Percentiles rank a stretch among this genome's conserved stretches.
Evolutionary conservation across 2,113 vertebrate species (phyloP).

Genomic region (Camelus bactrianus): DNA sequence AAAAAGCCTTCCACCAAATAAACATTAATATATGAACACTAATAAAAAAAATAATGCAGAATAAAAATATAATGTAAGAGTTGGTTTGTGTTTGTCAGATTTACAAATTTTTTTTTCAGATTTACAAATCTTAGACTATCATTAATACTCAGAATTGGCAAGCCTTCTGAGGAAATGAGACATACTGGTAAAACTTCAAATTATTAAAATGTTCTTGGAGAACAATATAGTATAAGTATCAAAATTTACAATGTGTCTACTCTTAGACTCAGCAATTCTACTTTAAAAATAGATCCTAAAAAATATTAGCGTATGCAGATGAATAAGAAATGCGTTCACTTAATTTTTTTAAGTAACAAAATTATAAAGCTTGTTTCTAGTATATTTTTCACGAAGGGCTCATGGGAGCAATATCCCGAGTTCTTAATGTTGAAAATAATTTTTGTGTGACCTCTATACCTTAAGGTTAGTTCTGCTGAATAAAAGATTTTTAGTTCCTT

Average conservation of each 20-base stretch:
- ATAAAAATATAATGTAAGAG: not conserved
- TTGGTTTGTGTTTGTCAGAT: not conserved
- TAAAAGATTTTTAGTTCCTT: not conserved
- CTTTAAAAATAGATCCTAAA: not conserved
- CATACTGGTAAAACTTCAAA: not conserved
- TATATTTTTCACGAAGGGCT: not conserved
- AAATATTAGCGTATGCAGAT: not conserved
- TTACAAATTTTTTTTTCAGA: not conserved
- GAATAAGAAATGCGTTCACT: not conserved
- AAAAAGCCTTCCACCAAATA: not conserved
- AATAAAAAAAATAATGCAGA: not conserved
- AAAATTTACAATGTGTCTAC: not conserved
- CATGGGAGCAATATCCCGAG: not conserved
- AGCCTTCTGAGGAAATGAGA: not conserved
- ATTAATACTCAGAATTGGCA: not conserved
- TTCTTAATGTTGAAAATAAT: not conserved
- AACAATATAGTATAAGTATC: not conserved
- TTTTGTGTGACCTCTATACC: not conserved
- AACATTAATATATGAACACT: not conserved
- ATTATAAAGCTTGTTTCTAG: not conserved
- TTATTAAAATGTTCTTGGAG: not conserved
- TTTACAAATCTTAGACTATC: not conserved
- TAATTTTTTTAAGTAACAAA: not conserved
- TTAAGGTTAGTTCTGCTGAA: not conserved
- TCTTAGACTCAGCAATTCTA: not conserved